These are phyloP conservation scores for Iguana delicatissima DNA, from an alignment of 2,797 vertebrate genomes.

Conservation along the genomic window DNA sequence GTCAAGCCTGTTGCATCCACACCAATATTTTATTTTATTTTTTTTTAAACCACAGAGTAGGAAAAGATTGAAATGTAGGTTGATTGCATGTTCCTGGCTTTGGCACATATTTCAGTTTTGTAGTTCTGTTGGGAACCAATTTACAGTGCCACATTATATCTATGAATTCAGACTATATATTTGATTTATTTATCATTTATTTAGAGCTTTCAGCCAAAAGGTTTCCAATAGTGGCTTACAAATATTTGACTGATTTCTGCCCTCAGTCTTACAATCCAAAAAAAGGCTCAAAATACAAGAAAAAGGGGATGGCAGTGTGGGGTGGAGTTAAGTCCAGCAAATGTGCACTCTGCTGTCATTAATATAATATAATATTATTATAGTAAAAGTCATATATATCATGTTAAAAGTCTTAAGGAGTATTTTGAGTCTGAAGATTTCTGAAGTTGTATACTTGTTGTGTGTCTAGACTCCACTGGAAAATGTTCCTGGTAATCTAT, in stretches of 20 bases:
- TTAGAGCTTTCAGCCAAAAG: no score
- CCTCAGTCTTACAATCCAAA: no score
- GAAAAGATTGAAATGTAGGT: not conserved
- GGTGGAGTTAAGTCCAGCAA: no score
- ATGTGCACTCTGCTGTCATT: no score
- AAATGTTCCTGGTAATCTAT: slow-evolving; percentile 88
- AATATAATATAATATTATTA: not conserved
- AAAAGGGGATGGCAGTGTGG: no score
- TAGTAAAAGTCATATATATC: not conserved
- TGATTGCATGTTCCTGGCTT: not conserved
- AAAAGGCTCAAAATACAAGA: no score
- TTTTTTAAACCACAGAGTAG: not conserved
- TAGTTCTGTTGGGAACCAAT: not conserved
- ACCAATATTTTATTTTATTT: not conserved
- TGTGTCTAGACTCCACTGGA: slow-evolving; percentile 87
- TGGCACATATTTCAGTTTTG: not conserved
- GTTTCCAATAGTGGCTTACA: no score
- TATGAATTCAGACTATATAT: not conserved
- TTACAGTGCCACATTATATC: not conserved
- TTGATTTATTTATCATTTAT: no score
- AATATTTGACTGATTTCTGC: no score
- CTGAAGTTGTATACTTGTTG: slow-evolving; percentile 35
- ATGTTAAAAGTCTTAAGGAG: slow-evolving; percentile 24
- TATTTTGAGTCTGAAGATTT: slow-evolving; percentile 29
- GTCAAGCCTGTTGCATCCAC: not conserved